Evolutionary conservation across 2,797 vertebrate species (phyloP), one percentile per base, ranked within the genome.

Genomic region (Tapirus indicus): DNA sequence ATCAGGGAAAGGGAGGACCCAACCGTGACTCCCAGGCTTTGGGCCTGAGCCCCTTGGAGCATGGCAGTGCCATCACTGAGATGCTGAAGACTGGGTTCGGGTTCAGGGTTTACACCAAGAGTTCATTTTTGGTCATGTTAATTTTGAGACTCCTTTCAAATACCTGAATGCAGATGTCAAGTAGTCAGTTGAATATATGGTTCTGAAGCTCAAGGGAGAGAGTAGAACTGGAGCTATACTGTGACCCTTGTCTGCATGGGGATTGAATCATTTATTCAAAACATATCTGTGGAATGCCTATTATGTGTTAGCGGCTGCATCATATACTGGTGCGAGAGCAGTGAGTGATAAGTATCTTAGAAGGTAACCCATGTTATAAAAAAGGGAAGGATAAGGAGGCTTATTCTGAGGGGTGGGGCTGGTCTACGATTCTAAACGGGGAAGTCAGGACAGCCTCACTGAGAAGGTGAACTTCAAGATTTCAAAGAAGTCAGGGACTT

Each of bases 111-210:
- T 80, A 44, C 4, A n/a, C 18, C 41, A 69, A 25, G 21, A 54
- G 27, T 60, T 52, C 29, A 29, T 25, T 86, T 58, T 41, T 20
- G 41, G 52, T 17, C 7, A 18, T 71, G n/a, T 66, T 87, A 27
- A 64, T 69, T 88, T 41, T 77, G 75, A 69, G n/a, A 54, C 91
- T 64, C 14, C 64, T 94, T 87, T 88, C 27, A 21, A 92, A 78
- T 4, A 77, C 2, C 25, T 54, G 54, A 77, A 54, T 38, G 35
- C 17, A 35, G 49, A n/a, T 44, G 29, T 27, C 56, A 47, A 84
- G 21, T 52, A 54, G 32, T 62, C 64, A 88, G 35, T 91, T 80
- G 56, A 71, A 66, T 17, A n/a, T 49, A 44, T 32, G 17, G 47
- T 68, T 77, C 52, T 77, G 29, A 66, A n/a, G 14, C 49, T 77